Evolutionary conservation across 2,888 invertebrate genomes (phyloP).

Genomic region (Melinaea menophilus): DNA sequence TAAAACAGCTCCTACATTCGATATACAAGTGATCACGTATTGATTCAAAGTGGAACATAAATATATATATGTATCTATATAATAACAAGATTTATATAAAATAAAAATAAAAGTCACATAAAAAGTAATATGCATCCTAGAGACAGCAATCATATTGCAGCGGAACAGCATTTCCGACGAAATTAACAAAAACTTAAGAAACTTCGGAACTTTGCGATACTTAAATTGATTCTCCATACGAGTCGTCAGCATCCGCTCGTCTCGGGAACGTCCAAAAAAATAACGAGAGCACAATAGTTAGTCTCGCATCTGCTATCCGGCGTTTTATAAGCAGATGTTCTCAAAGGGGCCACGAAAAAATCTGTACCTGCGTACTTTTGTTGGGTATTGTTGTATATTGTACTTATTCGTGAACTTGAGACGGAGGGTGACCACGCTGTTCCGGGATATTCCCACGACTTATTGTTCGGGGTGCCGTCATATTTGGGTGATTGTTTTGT

Average conservation of each 20-base stretch:
- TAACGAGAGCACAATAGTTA: constrained; percentile 47
- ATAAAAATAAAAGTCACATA: too few relatives aligned
- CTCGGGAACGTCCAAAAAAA: constrained; percentile 44
- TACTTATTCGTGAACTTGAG: constrained; percentile 58
- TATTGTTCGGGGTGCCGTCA: constrained; percentile 8
- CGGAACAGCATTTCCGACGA: constrained; percentile 33
- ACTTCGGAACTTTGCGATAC: constrained; percentile 54
- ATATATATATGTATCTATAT: too few relatives aligned
- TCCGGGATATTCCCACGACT: constrained; percentile 32
- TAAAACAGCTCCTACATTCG: too few relatives aligned
- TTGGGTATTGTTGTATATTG: constrained; percentile 38
- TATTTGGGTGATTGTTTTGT: not conserved
- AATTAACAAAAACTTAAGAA: constrained; percentile 42
- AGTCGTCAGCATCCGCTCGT: constrained; percentile 31
- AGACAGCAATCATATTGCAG: not conserved
- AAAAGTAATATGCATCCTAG: not conserved
- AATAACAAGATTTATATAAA: too few relatives aligned
- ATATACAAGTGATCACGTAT: too few relatives aligned
- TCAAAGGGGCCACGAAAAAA: constrained; percentile 52
- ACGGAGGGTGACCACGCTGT: constrained; percentile 40
- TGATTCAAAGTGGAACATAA: too few relatives aligned
- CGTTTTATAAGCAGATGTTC: constrained; percentile 59
- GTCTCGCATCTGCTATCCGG: constrained; percentile 66
- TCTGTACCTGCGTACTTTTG: constrained; percentile 58
- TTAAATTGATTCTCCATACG: constrained; percentile 54